phyloP scores from a whole-genome alignment of 2,113 vertebrate species.

The Ptyas mucosa region DNA sequence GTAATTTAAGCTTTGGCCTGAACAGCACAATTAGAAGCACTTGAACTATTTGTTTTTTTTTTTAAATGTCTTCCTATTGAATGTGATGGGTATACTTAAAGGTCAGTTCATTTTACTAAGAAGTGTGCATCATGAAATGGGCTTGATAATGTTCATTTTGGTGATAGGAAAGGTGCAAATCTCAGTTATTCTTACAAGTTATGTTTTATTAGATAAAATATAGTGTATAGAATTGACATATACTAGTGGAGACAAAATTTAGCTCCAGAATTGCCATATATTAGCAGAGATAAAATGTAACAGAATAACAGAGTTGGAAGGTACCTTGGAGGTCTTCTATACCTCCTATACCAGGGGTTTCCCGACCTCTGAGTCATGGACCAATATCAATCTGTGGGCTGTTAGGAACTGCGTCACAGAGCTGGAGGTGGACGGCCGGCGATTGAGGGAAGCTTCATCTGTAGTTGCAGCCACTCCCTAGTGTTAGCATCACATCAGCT shows the following conservation, averaged over 20 bases:
- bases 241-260: not conserved
- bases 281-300: not conserved
- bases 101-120: not conserved
- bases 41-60: not conserved
- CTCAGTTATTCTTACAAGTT: not conserved
- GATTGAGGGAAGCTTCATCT: too few relatives aligned
- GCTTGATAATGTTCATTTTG: not conserved
- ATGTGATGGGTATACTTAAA: not conserved
- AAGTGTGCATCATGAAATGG: not conserved
- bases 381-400: too few relatives aligned
- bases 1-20: not conserved
- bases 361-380: too few relatives aligned
- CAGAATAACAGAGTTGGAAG: not conserved
- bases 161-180: not conserved
- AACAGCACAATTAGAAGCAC: not conserved
- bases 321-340: too few relatives aligned
- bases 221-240: not conserved
- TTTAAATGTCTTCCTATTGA: not conserved
- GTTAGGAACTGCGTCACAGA: too few relatives aligned
- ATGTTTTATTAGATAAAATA: not conserved
- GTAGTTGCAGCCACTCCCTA: too few relatives aligned
- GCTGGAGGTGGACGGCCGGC: too few relatives aligned
- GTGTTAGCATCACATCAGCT: too few relatives aligned
- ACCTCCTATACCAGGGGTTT: too few relatives aligned
- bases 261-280: not conserved